Base-by-base conservation (phyloP, 2,113 vertebrate species). In the Clinocottus analis region DNA sequence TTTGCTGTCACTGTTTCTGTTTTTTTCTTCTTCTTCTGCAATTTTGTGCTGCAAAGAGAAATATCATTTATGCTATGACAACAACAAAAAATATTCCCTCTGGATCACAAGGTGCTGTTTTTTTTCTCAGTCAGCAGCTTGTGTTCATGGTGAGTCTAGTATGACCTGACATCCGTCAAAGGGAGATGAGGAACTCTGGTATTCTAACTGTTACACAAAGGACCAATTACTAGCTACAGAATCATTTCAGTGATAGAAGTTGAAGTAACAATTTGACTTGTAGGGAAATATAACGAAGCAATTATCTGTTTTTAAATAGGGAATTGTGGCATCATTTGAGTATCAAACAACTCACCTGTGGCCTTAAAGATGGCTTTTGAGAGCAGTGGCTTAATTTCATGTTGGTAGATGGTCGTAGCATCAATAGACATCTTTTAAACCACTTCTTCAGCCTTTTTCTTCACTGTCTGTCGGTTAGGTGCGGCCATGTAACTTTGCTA, bases 101-200 rank as follows among this genome's bases (percentile, higher is more conserved):
- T 47, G 39, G 61, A 79, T 16, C n/a, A 7, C 23, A 19, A 4
- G 31, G 53, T 72, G 31, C 17, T 35, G 43, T 51, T 76, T 56
- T 33, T 43, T 19, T 58, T 31, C 33, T 49, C 35, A 47, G 31
- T 83, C 62, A 41, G 67, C 62, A 66, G 66, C 51, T 78, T 75
- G 33, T 76, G 9, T 73, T 61, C 29, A 79, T 58, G 58, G 17
- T 27, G 49, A 80, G 29, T 45, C n/a, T 58, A 41, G 27, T 39
- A n/a, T 49, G 31, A 45, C 25, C 11, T 35, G 55, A 27, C 41
- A 61, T 45, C 14, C 2, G 7, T 41, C 8, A 41, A 33, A 3
- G 23, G 16, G 23, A 61, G 51, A 29, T 61, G 45, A 62, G 21
- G 33, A 53, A 19, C 23, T 3, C 9, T n/a, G 2, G 9, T 31